Evolutionary conservation across 2,888 invertebrate species (phyloP).

Genomic region (Hemicrepidius hirtus): DNA sequence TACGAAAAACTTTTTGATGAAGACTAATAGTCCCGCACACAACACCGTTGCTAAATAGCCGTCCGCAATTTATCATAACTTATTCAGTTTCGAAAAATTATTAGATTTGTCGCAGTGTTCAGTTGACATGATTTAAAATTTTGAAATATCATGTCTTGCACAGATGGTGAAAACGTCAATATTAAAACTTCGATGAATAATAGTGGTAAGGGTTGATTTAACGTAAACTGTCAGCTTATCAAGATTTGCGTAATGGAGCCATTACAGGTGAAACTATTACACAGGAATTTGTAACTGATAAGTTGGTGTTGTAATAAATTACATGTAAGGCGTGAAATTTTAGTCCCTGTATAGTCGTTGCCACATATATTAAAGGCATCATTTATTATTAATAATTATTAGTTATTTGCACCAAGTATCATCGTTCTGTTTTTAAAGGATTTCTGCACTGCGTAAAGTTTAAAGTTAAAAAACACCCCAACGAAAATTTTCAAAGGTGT

Average conservation of each 20-base stretch:
- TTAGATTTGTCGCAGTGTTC: background rate
- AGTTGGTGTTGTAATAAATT: no score
- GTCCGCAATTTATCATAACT: conserved; percentile 8
- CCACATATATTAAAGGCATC: no score
- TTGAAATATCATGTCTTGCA: background rate
- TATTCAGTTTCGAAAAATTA: background rate
- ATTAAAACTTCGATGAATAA: background rate
- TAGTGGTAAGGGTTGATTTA: conserved; percentile 5
- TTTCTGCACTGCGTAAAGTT: no score
- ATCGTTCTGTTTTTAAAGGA: no score
- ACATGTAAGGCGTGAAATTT: no score
- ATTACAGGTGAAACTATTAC: background rate
- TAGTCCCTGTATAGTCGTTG: no score
- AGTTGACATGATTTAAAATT: background rate
- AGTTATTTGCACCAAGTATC: no score
- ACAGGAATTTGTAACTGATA: no score
- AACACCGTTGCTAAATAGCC: background rate
- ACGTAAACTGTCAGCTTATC: background rate
- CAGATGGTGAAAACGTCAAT: background rate
- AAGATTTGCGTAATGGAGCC: background rate
- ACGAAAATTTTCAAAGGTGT: no score
- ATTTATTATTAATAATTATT: no score
- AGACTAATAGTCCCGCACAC: conserved; percentile 2
- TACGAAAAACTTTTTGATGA: conserved; percentile 22
- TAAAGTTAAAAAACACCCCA: no score